phyloP scores from a whole-genome alignment of 2,113 vertebrate genomes.

The Balaeniceps rex region DNA sequence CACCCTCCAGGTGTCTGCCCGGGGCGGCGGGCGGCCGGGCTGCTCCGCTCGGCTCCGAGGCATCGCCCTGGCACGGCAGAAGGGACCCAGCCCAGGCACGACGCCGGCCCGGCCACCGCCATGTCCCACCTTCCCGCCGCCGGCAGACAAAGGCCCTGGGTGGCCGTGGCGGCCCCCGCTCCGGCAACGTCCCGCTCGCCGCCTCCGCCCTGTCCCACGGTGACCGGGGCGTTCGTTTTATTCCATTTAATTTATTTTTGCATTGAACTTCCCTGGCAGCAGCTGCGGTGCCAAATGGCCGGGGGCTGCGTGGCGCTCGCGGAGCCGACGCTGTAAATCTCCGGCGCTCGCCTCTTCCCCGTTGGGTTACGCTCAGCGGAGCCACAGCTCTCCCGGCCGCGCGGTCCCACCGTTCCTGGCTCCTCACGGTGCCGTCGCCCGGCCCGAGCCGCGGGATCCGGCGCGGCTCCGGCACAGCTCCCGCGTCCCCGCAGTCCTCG shows the following conservation, averaged over 20 bases:
- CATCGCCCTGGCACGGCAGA: not conserved
- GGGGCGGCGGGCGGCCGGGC: not conserved
- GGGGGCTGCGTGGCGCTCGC: not conserved
- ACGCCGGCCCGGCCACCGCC: not conserved
- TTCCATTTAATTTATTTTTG: slow-evolving; percentile 3
- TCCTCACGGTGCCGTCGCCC: not conserved
- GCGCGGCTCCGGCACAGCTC: not conserved
- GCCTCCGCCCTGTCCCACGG: not conserved
- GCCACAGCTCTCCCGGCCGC: not conserved
- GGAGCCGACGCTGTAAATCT: slow-evolving; percentile 16
- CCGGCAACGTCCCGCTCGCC: not conserved
- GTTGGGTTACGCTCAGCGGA: not conserved
- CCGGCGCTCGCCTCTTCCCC: not conserved
- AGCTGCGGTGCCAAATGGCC: slow-evolving; percentile 47
- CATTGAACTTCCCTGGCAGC: not conserved
- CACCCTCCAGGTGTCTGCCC: not conserved
- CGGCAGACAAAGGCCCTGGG: not conserved
- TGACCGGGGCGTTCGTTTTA: not conserved
- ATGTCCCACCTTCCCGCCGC: not conserved
- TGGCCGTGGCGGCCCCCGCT: not conserved
- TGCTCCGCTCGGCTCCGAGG: not conserved
- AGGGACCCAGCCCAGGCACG: not conserved
- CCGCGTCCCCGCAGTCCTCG: rapidly evolving
- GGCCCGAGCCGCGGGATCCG: not conserved
- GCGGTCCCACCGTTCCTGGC: not conserved